phyloP scores from a whole-genome alignment of 2,113 vertebrate genomes.

The Ammodytes dubius region DNA sequence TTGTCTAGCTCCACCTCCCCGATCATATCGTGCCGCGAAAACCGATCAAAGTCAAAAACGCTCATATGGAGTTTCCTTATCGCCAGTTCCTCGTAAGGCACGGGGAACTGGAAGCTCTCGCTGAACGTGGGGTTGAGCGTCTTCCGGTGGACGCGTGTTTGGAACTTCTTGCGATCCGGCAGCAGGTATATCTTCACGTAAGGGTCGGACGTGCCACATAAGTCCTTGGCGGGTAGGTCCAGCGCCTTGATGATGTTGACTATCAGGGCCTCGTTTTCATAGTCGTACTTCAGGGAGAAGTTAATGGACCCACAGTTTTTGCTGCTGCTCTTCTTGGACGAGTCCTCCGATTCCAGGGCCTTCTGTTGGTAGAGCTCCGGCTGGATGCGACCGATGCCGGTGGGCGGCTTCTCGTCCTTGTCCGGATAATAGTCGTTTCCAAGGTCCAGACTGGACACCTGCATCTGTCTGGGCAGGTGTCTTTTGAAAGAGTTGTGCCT shows the following conservation, averaged over 20 bases:
- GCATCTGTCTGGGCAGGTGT: conserved; percentile 95
- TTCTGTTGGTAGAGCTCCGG: conserved; percentile 96
- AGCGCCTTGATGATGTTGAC: conserved; percentile 94
- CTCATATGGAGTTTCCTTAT: conserved; percentile 96
- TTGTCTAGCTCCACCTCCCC: conserved; percentile 98
- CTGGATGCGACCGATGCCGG: conserved; percentile 94
- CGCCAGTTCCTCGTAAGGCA: conserved; percentile 93
- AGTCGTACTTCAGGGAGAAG: conserved; percentile 97
- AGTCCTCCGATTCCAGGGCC: conserved; percentile 88
- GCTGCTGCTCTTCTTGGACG: conserved; percentile 86
- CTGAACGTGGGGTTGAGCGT: conserved; percentile 96
- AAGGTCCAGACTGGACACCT: conserved; percentile 91
- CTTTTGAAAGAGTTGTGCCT: conserved; percentile 97
- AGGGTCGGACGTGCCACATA: conserved; percentile 98
- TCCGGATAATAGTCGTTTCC: conserved; percentile 86
- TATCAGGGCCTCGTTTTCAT: conserved; percentile 92
- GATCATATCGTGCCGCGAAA: conserved; percentile 98
- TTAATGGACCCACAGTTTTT: conserved; percentile 96
- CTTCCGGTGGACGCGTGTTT: conserved; percentile 98
- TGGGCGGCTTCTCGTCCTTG: conserved; percentile 89
- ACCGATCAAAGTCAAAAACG: conserved; percentile 98
- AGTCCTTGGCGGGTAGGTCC: conserved; percentile 96
- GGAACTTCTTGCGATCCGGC: conserved; percentile 98
- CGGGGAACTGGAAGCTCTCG: conserved; percentile 96
- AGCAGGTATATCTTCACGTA: conserved; percentile 99